Evolutionary conservation across 2,113 vertebrate species (phyloP), one percentile per base, ranked within the genome.

Genomic region (Oncorhynchus tshawytscha): DNA sequence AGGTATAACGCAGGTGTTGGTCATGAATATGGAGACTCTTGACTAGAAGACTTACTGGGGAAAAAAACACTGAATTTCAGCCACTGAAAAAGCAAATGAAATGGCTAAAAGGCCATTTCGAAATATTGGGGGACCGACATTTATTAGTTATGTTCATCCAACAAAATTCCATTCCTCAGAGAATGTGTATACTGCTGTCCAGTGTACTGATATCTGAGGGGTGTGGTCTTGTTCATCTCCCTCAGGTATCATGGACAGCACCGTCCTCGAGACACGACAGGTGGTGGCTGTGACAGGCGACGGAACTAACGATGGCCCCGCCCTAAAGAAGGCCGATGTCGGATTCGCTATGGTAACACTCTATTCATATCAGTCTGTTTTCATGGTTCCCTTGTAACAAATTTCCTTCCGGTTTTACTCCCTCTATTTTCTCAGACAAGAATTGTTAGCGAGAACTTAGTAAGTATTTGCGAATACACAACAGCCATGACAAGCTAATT

Each of bases 281-380:
- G 98, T 99, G 84, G 98, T 99, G 86, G 98, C 98, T 0, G 98
- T 99, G 90, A 99, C 98, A 0, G 98, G 98, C 67, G 98, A 99
- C 0, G 98, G 98, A 3, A 99, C 98, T 79, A 99, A 99, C 0
- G 97, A 99, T 0, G 97, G 97, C 34, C 97, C 97, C 0, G 98
- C 98, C 34, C 92, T 99, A 82, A 99, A 99, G 92, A 99, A 99
- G 84, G 98, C 98, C 0, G 98, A 99, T 0, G 97, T 99, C 0
- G 97, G 98, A n/a, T 99, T 99, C 77, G 98, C 98, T 74, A 99
- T 99, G 97, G 97, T 99, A 95, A 13, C 69, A 20, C 16, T 9
- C 66, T 27, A 54, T 15, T 16, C 51, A 22, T 5, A 4, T 73
- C 45, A 1, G 7, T 51, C 76, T 22, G 5, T 54, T 57, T 76